Conservation (phyloP, 2,888 invertebrate species). For the Drosophila aldrichi region DNA sequence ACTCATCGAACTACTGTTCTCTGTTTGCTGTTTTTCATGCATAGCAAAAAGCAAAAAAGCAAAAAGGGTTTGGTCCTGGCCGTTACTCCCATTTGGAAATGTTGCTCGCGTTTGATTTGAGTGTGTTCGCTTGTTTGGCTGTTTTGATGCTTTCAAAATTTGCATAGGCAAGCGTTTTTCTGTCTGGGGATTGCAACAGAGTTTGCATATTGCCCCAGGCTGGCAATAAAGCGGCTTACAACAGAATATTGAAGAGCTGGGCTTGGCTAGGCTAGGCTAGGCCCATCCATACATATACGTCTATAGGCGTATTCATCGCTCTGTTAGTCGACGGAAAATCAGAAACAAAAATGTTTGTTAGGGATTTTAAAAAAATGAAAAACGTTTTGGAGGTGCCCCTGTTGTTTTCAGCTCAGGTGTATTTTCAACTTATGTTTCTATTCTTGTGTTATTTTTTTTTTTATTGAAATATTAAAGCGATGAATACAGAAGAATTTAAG, state of each 20-base stretch:
- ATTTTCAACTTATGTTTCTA: conserved; percentile 6
- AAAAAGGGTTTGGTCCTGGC: conserved; percentile 11
- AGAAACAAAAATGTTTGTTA: conserved; percentile 22
- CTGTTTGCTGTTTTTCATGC: conserved; percentile 26
- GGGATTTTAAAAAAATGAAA: conserved; percentile 6
- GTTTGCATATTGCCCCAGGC: conserved; percentile 61
- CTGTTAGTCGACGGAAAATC: conserved; percentile 16
- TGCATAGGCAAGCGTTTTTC: conserved; percentile 70
- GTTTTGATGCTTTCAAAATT: conserved; percentile 46
- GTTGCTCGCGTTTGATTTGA: conserved; percentile 36
- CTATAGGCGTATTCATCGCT: conserved; percentile 3
- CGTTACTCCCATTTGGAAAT: conserved; percentile 23
- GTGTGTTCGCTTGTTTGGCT: conserved; percentile 32
- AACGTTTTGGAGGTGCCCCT: conserved; percentile 5
- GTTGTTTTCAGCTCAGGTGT: background rate
- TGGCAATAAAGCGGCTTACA: conserved; percentile 43
- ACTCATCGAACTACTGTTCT: conserved; percentile 22
- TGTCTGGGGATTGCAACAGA: conserved; percentile 48
- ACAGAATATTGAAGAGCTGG: conserved; percentile 25
- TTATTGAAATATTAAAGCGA: conserved; percentile 2
- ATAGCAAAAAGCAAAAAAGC: conserved; percentile 9
- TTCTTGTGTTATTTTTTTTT: conserved; percentile 5
- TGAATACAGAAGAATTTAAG: background rate
- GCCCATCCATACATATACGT: background rate
- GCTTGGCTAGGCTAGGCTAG: background rate